phyloP scores from a whole-genome alignment of 2,113 vertebrate species.

The Scytalopus superciliaris region DNA sequence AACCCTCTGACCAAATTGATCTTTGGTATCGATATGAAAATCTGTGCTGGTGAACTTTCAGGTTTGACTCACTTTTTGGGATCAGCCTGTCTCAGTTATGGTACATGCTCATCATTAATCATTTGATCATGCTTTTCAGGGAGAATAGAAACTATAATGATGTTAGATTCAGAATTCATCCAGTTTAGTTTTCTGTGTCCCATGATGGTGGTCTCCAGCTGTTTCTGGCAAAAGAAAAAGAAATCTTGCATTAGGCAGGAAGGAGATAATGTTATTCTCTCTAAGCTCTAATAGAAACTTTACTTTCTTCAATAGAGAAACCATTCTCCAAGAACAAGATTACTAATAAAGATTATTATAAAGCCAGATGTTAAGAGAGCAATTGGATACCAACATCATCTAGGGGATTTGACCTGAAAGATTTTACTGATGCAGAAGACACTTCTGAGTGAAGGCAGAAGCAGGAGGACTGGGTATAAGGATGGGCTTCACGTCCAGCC shows the following conservation, averaged over 20 bases:
- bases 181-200: not conserved
- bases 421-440: not conserved
- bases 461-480: not conserved
- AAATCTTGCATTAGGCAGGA: not conserved
- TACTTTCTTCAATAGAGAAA: not conserved
- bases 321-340: not conserved
- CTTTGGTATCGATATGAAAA: not conserved
- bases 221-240: not conserved
- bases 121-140: not conserved
- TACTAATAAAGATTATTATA: not conserved
- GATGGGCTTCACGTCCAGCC: not conserved
- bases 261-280: not conserved
- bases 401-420: not conserved
- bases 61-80: constrained; percentile 45
- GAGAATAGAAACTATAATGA: not conserved
- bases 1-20: constrained; percentile 30
- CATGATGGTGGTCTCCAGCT: not conserved
- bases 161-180: not conserved
- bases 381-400: not conserved
- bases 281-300: not conserved
- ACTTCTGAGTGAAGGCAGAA: not conserved
- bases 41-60: not conserved
- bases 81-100: not conserved
- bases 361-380: not conserved
- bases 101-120: not conserved